Evolutionary conservation across 2,888 invertebrate species (phyloP), one percentile per base, ranked within the genome.

Genomic region (Cabera pusaria): DNA sequence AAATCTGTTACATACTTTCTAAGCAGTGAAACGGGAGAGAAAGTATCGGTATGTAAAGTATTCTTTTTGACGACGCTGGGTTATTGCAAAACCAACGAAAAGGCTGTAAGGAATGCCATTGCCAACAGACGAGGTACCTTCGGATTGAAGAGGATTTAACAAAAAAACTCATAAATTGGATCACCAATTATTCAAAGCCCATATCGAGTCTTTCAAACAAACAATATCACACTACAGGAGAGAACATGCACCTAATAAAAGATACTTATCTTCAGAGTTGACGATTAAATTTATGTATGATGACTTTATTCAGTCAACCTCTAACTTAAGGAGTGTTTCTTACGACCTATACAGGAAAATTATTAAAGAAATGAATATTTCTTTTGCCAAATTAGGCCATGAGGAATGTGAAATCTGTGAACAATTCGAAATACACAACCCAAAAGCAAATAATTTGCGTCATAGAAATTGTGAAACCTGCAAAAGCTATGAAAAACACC

Each of bases 361-460:
- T 14, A 14, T 2, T 17, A n/a, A 26, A 26, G 16, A 4, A 8
- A 26, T n/a, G 14, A 25, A 25, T 2, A 14, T 14, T 9, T 12
- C n/a, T n/a, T 24, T 24, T 9, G 24, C 24, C 5, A 24, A 24
- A 8, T 6, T 24, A 11, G 14, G 14, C 14, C 14, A 14, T 14
- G 14, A 14, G 4, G 14, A 26, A 12, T 26, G 16, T 17, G 26
- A 26, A 26, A 17, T 17, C n/a, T 26, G 26, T 9, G 27, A 35
- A 19, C 12, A 16, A 11, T 31, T 10, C 9, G 20, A 21, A 11
- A 12, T 31, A 11, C 22, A 22, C 11, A 22, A 23, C 12, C 25
- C 11, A 1, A 24, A 33, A 11, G 11, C 18, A 33, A 24, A 24
- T 18, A 11, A 33, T 18, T n/a, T 33, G 7, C 17, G 18, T 18